Conservation (phyloP, 2,888 invertebrate genomes). For the Platypus cylindrus region DNA sequence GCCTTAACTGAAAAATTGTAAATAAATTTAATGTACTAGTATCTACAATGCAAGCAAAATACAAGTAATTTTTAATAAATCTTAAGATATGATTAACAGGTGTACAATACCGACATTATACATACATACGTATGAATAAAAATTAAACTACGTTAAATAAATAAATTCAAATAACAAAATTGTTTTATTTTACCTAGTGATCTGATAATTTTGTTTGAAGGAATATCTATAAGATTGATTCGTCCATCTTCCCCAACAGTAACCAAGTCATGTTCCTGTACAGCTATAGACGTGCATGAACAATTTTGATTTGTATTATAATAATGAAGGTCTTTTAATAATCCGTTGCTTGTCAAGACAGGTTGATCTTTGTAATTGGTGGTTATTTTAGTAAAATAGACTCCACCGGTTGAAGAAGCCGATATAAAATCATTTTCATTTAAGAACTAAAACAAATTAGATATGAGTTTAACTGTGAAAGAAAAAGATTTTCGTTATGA, state of each 20-base stretch:
- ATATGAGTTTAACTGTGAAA: conserved; percentile 5
- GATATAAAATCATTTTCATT: conserved; percentile 52
- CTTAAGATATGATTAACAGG: too few relatives aligned
- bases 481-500: too few relatives aligned
- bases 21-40: not conserved
- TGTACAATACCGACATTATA: too few relatives aligned
- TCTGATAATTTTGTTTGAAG: conserved; percentile 37
- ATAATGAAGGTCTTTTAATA: conserved; percentile 57
- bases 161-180: too few relatives aligned
- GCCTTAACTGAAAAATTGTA: conserved; percentile 44
- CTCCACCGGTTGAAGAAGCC: conserved; percentile 55
- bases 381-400: conserved; percentile 51
- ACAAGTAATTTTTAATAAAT: too few relatives aligned
- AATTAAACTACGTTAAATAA: too few relatives aligned
- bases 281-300: conserved; percentile 65
- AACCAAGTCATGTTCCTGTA: conserved; percentile 64
- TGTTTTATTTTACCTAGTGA: conserved; percentile 38
- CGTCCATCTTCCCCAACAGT: conserved; percentile 78
- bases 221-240: conserved; percentile 44
- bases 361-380: conserved; percentile 43
- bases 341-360: conserved; percentile 43
- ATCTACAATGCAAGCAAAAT: not conserved
- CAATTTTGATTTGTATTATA: conserved; percentile 43
- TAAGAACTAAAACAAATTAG: conserved; percentile 42
- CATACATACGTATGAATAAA: too few relatives aligned